Evolutionary conservation across 2,113 vertebrate genomes (phyloP).

Genomic region (Oreocharis arfaki): DNA sequence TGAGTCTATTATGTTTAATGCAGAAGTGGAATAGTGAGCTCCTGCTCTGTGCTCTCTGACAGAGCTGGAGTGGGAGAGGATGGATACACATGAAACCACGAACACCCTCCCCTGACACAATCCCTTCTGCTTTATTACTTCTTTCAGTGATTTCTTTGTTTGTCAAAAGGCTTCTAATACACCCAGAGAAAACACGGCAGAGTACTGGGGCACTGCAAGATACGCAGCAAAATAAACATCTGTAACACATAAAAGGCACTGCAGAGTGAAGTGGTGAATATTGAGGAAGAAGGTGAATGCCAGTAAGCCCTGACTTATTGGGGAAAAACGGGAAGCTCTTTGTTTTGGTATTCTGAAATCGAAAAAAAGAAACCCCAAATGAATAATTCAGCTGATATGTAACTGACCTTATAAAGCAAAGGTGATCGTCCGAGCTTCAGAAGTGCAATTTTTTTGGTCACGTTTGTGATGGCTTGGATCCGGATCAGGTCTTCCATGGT

Average conservation of each 20-base stretch:
- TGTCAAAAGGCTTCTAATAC: background rate
- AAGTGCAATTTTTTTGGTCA: constrained; percentile 85
- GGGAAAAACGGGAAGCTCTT: background rate
- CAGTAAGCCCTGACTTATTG: background rate
- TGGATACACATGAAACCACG: too few species aligned
- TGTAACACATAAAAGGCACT: background rate
- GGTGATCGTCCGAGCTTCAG: constrained; percentile 89
- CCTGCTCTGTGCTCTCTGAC: background rate
- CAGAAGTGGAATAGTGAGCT: background rate
- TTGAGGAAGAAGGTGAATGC: background rate
- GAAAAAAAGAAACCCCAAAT: background rate
- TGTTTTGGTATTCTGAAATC: background rate
- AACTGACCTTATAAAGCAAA: constrained; percentile 87
- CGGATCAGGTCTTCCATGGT: constrained; percentile 77
- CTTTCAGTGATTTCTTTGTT: background rate
- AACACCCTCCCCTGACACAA: background rate
- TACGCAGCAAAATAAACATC: background rate
- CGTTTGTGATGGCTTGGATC: constrained; percentile 69
- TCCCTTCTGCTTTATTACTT: background rate
- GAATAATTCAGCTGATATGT: background rate
- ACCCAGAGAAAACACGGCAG: background rate
- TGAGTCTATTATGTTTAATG: background rate
- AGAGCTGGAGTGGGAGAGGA: background rate
- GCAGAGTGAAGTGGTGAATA: background rate
- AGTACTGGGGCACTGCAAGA: background rate